Evolutionary conservation across 2,113 vertebrate species (phyloP).

Genomic region (Mesembrinibis cayennensis): DNA sequence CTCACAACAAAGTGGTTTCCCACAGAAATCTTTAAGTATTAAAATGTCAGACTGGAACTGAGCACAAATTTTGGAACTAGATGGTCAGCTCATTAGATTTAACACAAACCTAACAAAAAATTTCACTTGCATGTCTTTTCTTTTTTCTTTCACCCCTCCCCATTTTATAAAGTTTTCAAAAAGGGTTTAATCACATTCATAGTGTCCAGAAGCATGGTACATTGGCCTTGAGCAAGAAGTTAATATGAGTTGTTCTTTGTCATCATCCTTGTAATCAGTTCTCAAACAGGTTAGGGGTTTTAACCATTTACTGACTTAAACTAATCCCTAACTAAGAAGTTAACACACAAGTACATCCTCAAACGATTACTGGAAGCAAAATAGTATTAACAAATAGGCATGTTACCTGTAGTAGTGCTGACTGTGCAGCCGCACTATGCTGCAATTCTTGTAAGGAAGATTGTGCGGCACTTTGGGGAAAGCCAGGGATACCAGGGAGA

Average conservation of each 20-base stretch:
- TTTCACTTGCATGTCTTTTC: neutral
- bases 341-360: neutral
- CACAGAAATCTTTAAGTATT: neutral
- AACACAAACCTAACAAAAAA: neutral
- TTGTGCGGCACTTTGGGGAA: conserved; percentile 85
- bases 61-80: neutral
- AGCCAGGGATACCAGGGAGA: conserved; percentile 90
- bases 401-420: conserved; percentile 89
- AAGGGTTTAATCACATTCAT: neutral
- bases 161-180: neutral
- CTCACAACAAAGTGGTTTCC: neutral
- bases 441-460: conserved; percentile 87
- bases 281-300: neutral
- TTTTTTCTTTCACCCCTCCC: neutral
- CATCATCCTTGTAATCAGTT: neutral
- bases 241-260: neutral
- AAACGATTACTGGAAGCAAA: neutral
- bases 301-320: neutral
- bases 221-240: neutral
- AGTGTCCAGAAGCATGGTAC: neutral
- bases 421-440: conserved; percentile 85
- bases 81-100: neutral
- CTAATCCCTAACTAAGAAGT: neutral
- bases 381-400: neutral
- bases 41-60: neutral